Percentiles rank a stretch among this genome's conserved stretches.
Evolutionary conservation across 2,797 vertebrate genomes (phyloP).

Genomic region (Uromys caudimaculatus): DNA sequence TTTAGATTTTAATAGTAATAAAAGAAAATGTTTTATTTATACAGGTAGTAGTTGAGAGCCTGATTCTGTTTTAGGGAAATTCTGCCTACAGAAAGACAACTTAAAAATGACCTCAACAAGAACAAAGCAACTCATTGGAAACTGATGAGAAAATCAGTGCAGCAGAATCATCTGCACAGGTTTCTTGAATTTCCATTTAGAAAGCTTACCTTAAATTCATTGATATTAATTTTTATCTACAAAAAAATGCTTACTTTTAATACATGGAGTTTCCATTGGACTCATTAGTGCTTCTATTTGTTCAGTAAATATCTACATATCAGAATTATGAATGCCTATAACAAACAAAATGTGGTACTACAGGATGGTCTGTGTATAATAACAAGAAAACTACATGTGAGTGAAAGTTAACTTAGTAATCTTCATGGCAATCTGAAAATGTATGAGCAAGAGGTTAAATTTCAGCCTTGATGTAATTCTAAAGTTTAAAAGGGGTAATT

Average conservation of each 20-base stretch:
- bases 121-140: neutral
- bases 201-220: neutral
- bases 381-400: neutral
- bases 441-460: neutral
- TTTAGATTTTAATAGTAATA: neutral
- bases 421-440: neutral
- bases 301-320: neutral
- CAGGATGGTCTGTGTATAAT: neutral
- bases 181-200: neutral
- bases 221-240: neutral
- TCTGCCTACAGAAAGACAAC: neutral
- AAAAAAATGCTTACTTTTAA: neutral
- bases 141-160: neutral
- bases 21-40: neutral
- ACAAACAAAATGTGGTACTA: neutral
- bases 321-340: neutral
- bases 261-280: neutral
- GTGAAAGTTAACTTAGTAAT: neutral
- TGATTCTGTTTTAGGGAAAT: constrained; percentile 15
- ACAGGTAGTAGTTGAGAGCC: neutral
- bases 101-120: neutral
- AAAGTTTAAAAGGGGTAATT: neutral
- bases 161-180: neutral
- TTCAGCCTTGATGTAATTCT: neutral
- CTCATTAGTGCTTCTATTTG: neutral